Base-by-base conservation (phyloP, 2,113 vertebrate genomes). In the Porphyrio hochstetteri region DNA sequence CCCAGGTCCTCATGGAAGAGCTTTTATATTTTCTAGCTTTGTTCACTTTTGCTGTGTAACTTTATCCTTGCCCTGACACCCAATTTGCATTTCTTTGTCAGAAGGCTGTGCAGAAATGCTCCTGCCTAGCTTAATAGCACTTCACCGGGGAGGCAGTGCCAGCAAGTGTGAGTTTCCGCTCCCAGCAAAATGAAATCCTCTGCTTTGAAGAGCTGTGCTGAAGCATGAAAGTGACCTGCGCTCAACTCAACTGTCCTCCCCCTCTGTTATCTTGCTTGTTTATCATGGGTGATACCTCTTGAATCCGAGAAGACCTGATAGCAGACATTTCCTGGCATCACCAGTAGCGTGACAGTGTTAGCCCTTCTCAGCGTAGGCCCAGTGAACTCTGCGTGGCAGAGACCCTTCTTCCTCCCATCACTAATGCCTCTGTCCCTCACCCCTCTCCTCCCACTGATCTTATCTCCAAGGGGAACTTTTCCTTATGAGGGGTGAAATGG, bases 151-250 rank as follows among this genome's bases (percentile, higher is more conserved):
- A 93, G 71, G 53, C 14, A 1, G 35, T 79, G 70, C 60, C 57
- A 88, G 78, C 40, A 63, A 79, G 53, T 27, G 16, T 46, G 84
- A 78, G 48, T 79, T 92, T 93, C 57, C 23, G 27, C 57, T 94
- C 38, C 65, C 24, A 63, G 74, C 61, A 76, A 60, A 76, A 82
- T 64, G 35, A 87, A 87, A 87, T 24, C 21, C 0, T 6, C 92
- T 90, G 81, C 56, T 94, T 85, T 85, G 84, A 88, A 94, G 87
- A 91, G 75, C 69, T 96, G 92, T 88, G 78, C 70, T 95, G 92
- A 95, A 96, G 84, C 78, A 31, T 96, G 92, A 90, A 88, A 33
- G 7, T 82, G 92, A 91, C 92, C 92, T 68, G 74, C 0, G 0
- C 75, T 87, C 70, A 68, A 23, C 71, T 90, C 70, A 64, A 17